Conservation (phyloP, 2,888 invertebrate species). For the Caenorhabditis macrosperma region DNA sequence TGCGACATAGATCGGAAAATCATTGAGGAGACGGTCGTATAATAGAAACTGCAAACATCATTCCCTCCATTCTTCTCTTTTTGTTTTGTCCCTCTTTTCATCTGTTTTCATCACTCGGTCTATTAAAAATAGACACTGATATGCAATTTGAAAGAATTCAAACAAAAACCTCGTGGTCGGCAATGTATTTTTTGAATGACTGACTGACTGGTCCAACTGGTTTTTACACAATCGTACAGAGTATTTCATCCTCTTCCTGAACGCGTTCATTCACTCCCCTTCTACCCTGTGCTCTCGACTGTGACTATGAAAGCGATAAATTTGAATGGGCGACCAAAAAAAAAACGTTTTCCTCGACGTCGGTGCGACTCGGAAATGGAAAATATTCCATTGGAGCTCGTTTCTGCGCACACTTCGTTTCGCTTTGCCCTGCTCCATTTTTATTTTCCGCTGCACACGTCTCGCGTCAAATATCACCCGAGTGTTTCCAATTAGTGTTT, state of each 20-base stretch:
- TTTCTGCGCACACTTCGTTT: background rate
- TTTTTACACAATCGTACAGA: too few species aligned
- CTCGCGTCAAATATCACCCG: constrained; percentile 23
- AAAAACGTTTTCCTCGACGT: constrained; percentile 2
- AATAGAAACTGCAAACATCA: constrained; percentile 56
- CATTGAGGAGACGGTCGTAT: constrained; percentile 47
- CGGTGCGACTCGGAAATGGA: constrained; percentile 3
- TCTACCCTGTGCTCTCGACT: background rate
- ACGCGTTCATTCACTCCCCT: background rate
- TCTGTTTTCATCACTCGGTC: background rate
- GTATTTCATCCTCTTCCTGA: background rate
- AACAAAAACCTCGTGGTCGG: background rate
- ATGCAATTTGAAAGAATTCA: too few species aligned
- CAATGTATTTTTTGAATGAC: background rate
- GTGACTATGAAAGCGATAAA: constrained; percentile 15
- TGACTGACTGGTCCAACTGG: too few species aligned
- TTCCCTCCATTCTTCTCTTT: constrained; percentile 14
- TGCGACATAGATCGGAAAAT: constrained; percentile 58
- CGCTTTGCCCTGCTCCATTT: constrained; percentile 1
- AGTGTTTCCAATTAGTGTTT: constrained; percentile 44
- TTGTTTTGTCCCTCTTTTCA: constrained; percentile 31
- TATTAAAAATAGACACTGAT: too few species aligned
- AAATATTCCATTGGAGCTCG: constrained; percentile 29
- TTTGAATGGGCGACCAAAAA: constrained; percentile 9
- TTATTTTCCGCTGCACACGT: background rate